Evolutionary conservation across 2,113 vertebrate genomes (phyloP).

Genomic region (Scophthalmus maximus): DNA sequence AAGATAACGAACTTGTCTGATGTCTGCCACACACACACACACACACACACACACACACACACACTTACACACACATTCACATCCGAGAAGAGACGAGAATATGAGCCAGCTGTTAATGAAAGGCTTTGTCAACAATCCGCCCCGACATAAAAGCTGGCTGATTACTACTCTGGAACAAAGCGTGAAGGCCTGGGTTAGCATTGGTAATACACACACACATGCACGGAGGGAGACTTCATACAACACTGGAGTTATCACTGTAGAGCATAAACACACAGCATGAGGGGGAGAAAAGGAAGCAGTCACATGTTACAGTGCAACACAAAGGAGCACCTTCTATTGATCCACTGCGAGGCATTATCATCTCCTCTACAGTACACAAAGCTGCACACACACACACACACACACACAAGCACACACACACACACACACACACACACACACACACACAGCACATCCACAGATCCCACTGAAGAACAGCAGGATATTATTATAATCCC

Average conservation of each 20-base stretch:
- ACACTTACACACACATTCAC: slow-evolving; percentile 1
- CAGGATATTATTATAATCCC: slow-evolving; percentile 69
- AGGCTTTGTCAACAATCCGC: slow-evolving; percentile 53
- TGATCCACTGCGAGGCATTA: slow-evolving; percentile 41
- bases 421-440: slow-evolving; percentile 19
- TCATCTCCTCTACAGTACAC: slow-evolving; percentile 42
- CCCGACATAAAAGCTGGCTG: slow-evolving; percentile 53
- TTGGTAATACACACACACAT: slow-evolving; percentile 3
- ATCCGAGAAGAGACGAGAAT: slow-evolving; percentile 16
- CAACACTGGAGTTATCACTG: slow-evolving; percentile 31
- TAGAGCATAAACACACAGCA: slow-evolving; percentile 31
- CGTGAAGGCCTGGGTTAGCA: slow-evolving; percentile 9
- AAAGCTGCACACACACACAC: slow-evolving; percentile 34
- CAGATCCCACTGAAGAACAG: slow-evolving; percentile 50
- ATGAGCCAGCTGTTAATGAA: slow-evolving; percentile 52
- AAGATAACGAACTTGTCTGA: background rate
- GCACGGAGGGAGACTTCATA: slow-evolving; percentile 9
- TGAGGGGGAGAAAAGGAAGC: slow-evolving; percentile 16
- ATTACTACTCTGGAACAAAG: slow-evolving; percentile 58
- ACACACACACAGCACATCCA: slow-evolving; percentile 32
- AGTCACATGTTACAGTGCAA: slow-evolving; percentile 38
- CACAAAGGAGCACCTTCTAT: slow-evolving; percentile 40
- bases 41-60: background rate
- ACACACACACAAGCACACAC: slow-evolving; percentile 18
- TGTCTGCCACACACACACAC: background rate